phyloP scores from a whole-genome alignment of 2,113 vertebrate genomes.

The Actenoides hombroni region DNA sequence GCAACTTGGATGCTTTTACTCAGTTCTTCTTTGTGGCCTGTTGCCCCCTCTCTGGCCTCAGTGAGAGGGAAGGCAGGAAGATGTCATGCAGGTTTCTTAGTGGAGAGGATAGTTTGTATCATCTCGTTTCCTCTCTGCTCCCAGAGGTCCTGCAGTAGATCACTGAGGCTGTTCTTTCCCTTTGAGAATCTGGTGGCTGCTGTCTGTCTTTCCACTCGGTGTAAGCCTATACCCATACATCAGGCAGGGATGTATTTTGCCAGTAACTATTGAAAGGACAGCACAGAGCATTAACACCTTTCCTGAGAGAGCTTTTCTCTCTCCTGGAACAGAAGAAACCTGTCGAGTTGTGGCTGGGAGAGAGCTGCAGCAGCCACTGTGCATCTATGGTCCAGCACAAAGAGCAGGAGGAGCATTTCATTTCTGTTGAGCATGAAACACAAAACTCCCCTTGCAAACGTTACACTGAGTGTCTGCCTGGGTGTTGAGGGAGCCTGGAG shows the following conservation, averaged over 20 bases:
- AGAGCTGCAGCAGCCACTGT: not conserved
- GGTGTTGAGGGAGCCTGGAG: not conserved
- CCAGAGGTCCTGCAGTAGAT: not conserved
- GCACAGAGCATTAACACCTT: not conserved
- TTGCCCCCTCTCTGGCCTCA: accelerated
- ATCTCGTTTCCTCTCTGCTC: not conserved
- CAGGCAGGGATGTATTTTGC: not conserved
- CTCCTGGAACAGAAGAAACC: not conserved
- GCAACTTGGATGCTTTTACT: accelerated
- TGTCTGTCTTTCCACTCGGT: not conserved
- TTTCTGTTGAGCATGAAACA: not conserved
- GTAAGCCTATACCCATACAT: not conserved
- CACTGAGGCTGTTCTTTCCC: not conserved
- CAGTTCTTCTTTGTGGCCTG: not conserved
- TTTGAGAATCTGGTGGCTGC: not conserved
- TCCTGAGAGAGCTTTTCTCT: not conserved
- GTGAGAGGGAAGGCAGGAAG: not conserved
- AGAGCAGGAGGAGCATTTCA: not conserved
- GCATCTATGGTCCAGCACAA: not conserved
- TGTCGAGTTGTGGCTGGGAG: not conserved
- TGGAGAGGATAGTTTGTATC: not conserved
- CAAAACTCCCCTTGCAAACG: not conserved
- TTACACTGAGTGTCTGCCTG: not conserved
- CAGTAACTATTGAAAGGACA: not conserved
- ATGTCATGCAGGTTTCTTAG: not conserved